Percentiles rank a stretch among this genome's conserved stretches.
phyloP scores from a whole-genome alignment of 2,113 vertebrate species.

The Coptodon bakossiorum region DNA sequence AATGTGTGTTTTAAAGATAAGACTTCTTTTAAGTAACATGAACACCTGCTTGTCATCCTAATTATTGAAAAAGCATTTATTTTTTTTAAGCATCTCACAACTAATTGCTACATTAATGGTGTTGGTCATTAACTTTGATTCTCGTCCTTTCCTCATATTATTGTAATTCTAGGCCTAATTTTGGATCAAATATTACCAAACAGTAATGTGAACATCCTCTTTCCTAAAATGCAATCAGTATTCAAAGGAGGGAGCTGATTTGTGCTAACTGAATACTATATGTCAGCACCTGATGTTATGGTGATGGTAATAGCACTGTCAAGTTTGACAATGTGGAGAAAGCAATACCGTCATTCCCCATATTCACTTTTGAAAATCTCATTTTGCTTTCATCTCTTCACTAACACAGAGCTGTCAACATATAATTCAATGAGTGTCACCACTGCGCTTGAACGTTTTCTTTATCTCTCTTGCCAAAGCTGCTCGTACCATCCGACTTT shows the following conservation, averaged over 20 bases:
- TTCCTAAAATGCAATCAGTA: slow-evolving; percentile 27
- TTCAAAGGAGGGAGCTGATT: slow-evolving; percentile 23
- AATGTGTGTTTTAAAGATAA: background rate
- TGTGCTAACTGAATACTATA: slow-evolving; percentile 25
- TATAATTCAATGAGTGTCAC: slow-evolving; percentile 57
- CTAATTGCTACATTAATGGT: background rate
- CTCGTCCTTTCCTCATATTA: background rate
- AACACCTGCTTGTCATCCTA: background rate
- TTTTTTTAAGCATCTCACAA: background rate
- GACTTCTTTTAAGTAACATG: rapidly evolving
- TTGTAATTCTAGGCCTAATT: background rate
- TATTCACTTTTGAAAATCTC: slow-evolving; percentile 63
- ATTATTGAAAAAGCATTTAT: background rate
- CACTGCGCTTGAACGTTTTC: slow-evolving; percentile 9
- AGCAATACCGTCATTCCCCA: slow-evolving; percentile 56
- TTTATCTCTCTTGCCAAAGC: background rate
- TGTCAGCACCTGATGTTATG: slow-evolving; percentile 31
- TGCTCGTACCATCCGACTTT: background rate
- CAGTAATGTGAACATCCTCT: background rate
- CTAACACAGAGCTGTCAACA: slow-evolving; percentile 58
- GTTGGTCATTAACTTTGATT: background rate
- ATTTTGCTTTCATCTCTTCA: slow-evolving; percentile 57
- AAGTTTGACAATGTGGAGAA: slow-evolving; percentile 56
- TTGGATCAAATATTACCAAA: background rate
- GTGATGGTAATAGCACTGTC: slow-evolving; percentile 57